A percentile compares a stretch with the other conserved stretches of the same genome.
These are phyloP conservation scores for Prionailurus bengalensis DNA, from an alignment of 2,113 vertebrate genomes.

Conservation along the genomic window DNA sequence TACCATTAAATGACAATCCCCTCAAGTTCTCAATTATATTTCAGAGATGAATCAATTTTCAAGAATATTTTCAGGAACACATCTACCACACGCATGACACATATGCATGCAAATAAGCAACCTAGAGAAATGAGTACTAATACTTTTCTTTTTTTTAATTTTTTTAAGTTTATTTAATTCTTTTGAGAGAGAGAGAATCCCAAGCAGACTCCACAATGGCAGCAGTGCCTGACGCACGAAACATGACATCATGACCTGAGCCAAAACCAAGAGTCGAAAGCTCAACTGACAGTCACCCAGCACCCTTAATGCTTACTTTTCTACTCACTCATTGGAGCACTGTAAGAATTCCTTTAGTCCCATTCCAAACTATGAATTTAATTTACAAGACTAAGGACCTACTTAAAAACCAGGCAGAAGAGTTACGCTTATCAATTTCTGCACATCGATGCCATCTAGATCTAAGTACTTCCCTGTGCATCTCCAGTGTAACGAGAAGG, in stretches of 20 bases:
- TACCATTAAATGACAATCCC: background rate
- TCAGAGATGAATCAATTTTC: conserved; percentile 35
- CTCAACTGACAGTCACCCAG: too few species aligned
- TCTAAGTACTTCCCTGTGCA: background rate
- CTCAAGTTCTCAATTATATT: background rate
- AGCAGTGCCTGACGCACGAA: too few species aligned
- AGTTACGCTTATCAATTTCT: background rate
- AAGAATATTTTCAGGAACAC: background rate
- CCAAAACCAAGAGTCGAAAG: too few species aligned
- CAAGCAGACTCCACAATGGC: too few species aligned
- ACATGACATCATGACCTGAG: too few species aligned
- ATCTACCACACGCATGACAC: background rate
- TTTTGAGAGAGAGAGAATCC: too few species aligned
- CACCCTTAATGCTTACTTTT: background rate
- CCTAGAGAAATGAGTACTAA: background rate
- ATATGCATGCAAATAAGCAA: background rate
- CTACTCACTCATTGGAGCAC: background rate
- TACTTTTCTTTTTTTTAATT: too few species aligned
- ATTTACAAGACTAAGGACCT: background rate
- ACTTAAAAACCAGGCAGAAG: conserved; percentile 18
- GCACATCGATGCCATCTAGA: background rate
- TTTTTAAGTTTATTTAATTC: too few species aligned
- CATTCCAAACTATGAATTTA: background rate
- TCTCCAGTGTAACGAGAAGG: background rate
- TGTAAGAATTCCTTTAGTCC: background rate